Evolutionary conservation across 2,113 vertebrate genomes (phyloP).

Genomic region (Theropithecus gelada): DNA sequence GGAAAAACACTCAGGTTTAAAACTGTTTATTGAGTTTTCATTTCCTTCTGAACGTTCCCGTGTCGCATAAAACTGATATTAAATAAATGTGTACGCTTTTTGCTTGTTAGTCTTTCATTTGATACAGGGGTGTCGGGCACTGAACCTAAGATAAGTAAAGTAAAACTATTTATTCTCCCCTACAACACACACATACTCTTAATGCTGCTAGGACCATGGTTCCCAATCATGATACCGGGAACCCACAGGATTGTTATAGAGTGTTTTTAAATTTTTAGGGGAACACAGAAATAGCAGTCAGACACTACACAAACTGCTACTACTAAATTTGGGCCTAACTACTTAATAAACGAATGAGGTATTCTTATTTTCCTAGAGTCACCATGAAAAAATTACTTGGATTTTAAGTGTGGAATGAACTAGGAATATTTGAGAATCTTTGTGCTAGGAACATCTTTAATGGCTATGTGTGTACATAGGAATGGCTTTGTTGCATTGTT

Average conservation of each 20-base stretch:
- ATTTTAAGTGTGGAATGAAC: not conserved
- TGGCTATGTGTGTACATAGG: not conserved
- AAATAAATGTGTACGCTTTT: not conserved
- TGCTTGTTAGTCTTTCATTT: not conserved
- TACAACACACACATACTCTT: not conserved
- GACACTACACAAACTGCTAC: not conserved
- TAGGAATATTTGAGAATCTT: not conserved
- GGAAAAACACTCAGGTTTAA: not conserved
- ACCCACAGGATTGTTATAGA: not conserved
- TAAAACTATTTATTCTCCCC: not conserved
- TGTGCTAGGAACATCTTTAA: not conserved
- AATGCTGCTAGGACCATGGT: not conserved
- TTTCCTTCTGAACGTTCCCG: not conserved
- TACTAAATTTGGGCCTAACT: not conserved
- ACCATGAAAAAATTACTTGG: not conserved
- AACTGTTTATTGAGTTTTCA: not conserved
- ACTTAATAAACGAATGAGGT: not conserved
- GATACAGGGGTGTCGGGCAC: not conserved
- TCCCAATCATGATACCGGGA: not conserved
- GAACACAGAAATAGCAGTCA: not conserved
- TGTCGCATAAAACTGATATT: not conserved
- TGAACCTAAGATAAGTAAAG: not conserved
- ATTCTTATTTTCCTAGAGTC: not conserved
- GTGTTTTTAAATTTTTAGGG: constrained; percentile 20
- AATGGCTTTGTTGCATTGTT: not conserved